Conservation (phyloP, 2,888 invertebrate genomes). For the Sarcophaga subvicina region DNA sequence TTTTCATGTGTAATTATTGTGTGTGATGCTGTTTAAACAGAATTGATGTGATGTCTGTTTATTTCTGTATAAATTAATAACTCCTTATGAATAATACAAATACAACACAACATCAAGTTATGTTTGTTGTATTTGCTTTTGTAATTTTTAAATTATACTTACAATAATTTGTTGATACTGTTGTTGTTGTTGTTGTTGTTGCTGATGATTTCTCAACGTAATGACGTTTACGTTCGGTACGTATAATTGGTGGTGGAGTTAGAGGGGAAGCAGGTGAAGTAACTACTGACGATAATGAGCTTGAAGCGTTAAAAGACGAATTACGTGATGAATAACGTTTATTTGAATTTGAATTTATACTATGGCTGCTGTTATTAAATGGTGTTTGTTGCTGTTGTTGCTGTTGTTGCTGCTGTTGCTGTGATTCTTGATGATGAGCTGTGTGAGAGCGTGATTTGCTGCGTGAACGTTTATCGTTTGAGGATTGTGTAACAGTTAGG, state of each 20-base stretch:
- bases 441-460: constrained; percentile 64
- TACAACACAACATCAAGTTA: not conserved
- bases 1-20: too few relatives aligned
- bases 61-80: too few relatives aligned
- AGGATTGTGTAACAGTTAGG: constrained; percentile 61
- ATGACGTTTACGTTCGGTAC: constrained; percentile 75
- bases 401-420: constrained; percentile 30
- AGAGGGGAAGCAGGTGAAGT: constrained; percentile 64
- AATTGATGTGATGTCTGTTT: too few relatives aligned
- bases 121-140: not conserved
- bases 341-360: constrained; percentile 18
- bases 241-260: constrained; percentile 49
- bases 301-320: constrained; percentile 65
- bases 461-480: constrained; percentile 64
- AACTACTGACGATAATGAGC: constrained; percentile 56
- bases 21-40: too few relatives aligned
- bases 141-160: constrained; percentile 35
- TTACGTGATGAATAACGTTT: constrained; percentile 68
- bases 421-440: constrained; percentile 57
- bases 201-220: constrained; percentile 56
- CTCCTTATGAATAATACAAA: not conserved
- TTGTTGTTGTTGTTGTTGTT: constrained; percentile 20
- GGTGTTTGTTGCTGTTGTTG: constrained; percentile 26
- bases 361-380: constrained; percentile 32
- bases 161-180: constrained; percentile 56